phyloP scores from a whole-genome alignment of 30 jellyfish, hydroid and myxozoan species.

The Turritopsis rubra region DNA sequence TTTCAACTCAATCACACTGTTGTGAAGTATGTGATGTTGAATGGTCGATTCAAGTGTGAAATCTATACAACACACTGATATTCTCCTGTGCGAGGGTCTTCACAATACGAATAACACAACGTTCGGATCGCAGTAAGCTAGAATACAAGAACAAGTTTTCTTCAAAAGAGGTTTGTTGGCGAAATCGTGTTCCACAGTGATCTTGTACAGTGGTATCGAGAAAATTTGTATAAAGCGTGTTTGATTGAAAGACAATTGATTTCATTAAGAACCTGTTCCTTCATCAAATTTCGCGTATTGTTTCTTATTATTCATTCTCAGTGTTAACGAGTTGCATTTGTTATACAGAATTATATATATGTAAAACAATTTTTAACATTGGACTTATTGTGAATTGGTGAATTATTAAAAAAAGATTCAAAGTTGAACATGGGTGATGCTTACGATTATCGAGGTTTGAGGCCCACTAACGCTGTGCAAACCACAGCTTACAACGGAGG shows the following conservation, averaged over 20 bases:
- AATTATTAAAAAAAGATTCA: neutral
- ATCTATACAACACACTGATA: constrained; percentile 6
- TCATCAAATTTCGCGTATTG: neutral
- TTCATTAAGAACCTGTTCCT: neutral
- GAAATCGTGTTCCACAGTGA: constrained; percentile 1
- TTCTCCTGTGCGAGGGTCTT: neutral
- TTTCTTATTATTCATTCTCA: neutral
- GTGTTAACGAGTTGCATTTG: neutral
- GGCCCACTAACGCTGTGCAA: neutral
- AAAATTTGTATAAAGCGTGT: neutral
- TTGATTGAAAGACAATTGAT: neutral
- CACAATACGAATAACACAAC: neutral
- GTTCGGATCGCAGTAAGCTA: neutral
- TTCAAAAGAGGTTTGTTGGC: constrained; percentile 7
- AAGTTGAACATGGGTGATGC: constrained; percentile 8
- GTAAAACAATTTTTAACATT: neutral
- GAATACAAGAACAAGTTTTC: constrained; percentile 2
- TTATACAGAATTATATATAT: neutral
- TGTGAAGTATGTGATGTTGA: constrained; percentile 1
- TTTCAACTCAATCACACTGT: constrained; percentile 19
- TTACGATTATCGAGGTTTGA: constrained; percentile 24
- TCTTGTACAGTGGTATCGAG: constrained; percentile 6
- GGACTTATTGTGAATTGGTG: constrained; percentile 4
- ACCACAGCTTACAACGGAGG: constrained; percentile 14
- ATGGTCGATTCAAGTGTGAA: constrained; percentile 7